Percentiles rank a stretch among this genome's conserved stretches.
Evolutionary conservation across 2,113 vertebrate genomes (phyloP).

Genomic region (Amazona guildingii): DNA sequence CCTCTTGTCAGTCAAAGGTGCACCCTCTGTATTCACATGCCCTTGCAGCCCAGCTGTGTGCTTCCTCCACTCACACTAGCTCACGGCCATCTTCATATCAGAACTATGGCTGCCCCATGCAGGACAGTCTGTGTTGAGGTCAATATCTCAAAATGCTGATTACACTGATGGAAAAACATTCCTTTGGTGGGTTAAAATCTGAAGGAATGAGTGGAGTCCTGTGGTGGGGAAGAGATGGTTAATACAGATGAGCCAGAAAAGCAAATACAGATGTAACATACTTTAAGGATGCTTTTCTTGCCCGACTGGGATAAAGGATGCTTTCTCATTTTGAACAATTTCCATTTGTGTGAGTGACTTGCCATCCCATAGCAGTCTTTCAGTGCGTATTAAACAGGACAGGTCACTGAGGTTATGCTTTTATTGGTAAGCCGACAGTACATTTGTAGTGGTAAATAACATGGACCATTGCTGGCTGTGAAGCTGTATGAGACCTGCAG

Average conservation of each 20-base stretch:
- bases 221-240: not conserved
- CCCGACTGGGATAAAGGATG: not conserved
- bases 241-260: not conserved
- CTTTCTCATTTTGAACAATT: not conserved
- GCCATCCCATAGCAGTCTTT: not conserved
- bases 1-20: not conserved
- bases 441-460: not conserved
- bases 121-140: not conserved
- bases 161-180: not conserved
- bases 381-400: not conserved
- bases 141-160: not conserved
- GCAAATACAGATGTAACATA: not conserved
- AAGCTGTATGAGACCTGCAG: not conserved
- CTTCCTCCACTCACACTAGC: not conserved
- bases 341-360: not conserved
- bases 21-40: not conserved
- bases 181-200: not conserved
- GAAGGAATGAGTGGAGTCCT: not conserved
- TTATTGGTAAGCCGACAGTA: not conserved
- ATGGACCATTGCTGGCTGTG: not conserved
- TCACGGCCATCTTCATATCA: not conserved
- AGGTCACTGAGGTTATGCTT: not conserved
- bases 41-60: rapidly evolving
- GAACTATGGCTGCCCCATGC: not conserved
- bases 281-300: not conserved